Percentiles rank a stretch among this genome's conserved stretches.
Evolutionary conservation across 2,888 invertebrate genomes (phyloP).

Genomic region (Tuta absoluta): DNA sequence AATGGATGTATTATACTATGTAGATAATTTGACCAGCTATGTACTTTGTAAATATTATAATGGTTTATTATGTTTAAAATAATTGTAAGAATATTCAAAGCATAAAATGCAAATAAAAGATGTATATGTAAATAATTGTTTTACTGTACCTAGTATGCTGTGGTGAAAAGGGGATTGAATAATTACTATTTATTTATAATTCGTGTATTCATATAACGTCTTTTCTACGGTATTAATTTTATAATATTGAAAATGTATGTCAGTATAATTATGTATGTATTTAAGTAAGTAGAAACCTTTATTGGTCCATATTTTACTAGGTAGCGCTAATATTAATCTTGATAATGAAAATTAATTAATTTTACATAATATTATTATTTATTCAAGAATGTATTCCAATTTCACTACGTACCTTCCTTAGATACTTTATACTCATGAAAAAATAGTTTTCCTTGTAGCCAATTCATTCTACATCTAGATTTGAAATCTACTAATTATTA

Average conservation of each 20-base stretch:
- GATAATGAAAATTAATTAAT: neutral
- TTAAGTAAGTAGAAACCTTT: constrained; percentile 3
- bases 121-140: constrained; percentile 8
- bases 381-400: too few relatives aligned
- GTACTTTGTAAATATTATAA: neutral
- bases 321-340: neutral
- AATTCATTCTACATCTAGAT: too few relatives aligned
- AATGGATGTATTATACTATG: constrained; percentile 23
- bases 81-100: neutral
- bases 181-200: neutral
- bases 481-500: neutral
- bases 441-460: neutral
- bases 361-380: too few relatives aligned
- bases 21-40: constrained; percentile 2
- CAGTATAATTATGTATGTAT: neutral
- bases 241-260: neutral
- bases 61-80: neutral
- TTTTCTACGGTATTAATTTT: neutral
- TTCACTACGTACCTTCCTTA: neutral
- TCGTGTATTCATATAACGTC: neutral
- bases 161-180: neutral
- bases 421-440: neutral
- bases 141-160: neutral
- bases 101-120: constrained; percentile 16
- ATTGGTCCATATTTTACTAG: constrained; percentile 5